Evolutionary conservation across 1,140 invertebrate genomes (phyloP).

Genomic region (Eulimnadia texana): DNA sequence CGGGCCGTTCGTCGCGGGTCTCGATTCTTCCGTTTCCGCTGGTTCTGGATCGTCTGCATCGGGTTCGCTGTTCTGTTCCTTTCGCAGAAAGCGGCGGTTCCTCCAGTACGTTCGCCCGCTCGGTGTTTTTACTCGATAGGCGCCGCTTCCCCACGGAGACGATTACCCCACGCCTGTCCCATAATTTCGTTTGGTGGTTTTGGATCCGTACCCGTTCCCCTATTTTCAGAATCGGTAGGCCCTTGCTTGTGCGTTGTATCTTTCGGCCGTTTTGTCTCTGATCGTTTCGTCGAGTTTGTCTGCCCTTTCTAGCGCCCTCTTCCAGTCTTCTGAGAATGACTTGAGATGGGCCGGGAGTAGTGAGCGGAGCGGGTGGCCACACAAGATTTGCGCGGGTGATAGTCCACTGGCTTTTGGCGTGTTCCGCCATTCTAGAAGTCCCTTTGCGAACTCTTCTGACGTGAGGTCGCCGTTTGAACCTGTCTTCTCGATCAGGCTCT

Average conservation of each 20-base stretch:
- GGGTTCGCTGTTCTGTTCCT: not conserved
- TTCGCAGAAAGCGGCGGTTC: slow-evolving; percentile 1
- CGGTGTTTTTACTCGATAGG: not conserved
- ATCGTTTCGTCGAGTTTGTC: not conserved
- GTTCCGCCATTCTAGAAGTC: slow-evolving; percentile 8
- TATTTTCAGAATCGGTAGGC: not conserved
- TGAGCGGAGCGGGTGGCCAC: slow-evolving; percentile 7
- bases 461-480: not conserved
- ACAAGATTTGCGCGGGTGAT: slow-evolving; percentile 9
- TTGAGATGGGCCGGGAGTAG: not conserved
- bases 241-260: not conserved
- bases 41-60: too few species aligned
- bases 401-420: slow-evolving; percentile 1
- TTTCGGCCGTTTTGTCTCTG: not conserved
- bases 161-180: not conserved
- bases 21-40: too few species aligned
- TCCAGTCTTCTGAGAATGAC: not conserved
- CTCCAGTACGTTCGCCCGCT: not conserved
- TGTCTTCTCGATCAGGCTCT: slow-evolving; percentile 13
- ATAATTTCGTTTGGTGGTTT: not conserved
- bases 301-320: not conserved
- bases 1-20: too few species aligned
- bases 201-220: not conserved
- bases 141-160: not conserved
- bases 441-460: not conserved